Conservation (phyloP, 2,113 vertebrate genomes). For the Talpa occidentalis region DNA sequence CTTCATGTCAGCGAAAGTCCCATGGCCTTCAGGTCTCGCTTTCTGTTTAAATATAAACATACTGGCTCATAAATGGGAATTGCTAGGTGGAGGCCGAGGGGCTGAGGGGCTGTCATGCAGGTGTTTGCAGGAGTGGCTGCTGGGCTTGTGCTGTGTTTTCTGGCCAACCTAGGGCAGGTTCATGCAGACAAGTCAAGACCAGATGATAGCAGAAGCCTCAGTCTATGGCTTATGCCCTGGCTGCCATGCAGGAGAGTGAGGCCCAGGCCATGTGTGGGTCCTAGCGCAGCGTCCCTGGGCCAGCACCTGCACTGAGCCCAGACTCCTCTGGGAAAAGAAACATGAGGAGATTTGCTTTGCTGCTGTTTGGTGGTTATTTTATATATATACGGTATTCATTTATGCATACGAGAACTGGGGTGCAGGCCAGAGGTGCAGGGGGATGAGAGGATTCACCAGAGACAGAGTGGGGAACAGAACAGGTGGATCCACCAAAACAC, state of each 20-base stretch:
- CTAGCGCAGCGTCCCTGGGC: not conserved
- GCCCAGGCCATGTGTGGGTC: not conserved
- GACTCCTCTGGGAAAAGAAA: not conserved
- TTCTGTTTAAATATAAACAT: constrained; percentile 47
- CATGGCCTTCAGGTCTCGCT: constrained; percentile 49
- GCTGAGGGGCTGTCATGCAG: not conserved
- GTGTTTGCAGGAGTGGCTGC: not conserved
- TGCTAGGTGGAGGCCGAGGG: not conserved
- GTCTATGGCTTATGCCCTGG: not conserved
- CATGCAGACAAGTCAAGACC: not conserved
- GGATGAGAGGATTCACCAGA: too few relatives aligned
- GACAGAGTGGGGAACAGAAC: too few relatives aligned
- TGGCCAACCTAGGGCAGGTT: not conserved
- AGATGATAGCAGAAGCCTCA: not conserved
- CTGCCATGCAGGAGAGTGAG: not conserved
- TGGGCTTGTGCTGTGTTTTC: not conserved
- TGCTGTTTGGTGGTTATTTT: not conserved
- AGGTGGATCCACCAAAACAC: too few relatives aligned
- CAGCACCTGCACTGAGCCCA: not conserved
- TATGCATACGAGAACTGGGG: too few relatives aligned
- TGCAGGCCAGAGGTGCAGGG: too few relatives aligned
- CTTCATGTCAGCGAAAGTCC: constrained; percentile 35
- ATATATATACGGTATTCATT: not conserved
- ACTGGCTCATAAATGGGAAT: constrained; percentile 55
- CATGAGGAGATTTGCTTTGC: too few relatives aligned